These are phyloP conservation scores for Scarus forsteni DNA, from an alignment of 2,797 vertebrate species.

Conservation along the genomic window DNA sequence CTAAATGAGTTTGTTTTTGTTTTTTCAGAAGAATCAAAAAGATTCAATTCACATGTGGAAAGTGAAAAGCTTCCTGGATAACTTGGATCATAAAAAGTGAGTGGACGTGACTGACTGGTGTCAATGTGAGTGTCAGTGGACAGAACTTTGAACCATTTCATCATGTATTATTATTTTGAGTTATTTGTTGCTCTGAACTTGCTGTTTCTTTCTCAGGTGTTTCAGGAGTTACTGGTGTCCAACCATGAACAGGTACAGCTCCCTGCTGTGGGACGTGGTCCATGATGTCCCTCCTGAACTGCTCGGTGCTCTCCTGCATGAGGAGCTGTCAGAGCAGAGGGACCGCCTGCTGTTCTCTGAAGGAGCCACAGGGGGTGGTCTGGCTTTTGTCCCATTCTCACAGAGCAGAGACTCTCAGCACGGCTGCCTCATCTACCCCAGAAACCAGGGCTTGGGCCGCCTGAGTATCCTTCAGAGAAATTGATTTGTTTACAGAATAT, in stretches of 20 bases:
- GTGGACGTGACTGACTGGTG: conserved; percentile 9
- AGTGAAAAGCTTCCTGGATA: conserved; percentile 28
- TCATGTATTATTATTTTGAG: too few species aligned
- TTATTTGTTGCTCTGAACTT: too few species aligned
- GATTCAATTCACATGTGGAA: conserved; percentile 21
- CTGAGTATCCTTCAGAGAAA: conserved; percentile 86
- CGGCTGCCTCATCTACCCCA: conserved; percentile 82
- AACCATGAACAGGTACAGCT: neutral
- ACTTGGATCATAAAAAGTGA: conserved; percentile 61
- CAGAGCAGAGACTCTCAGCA: neutral
- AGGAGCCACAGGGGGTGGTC: conserved; percentile 81
- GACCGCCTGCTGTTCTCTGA: conserved; percentile 79
- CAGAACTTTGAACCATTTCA: neutral
- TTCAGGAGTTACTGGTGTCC: accelerated
- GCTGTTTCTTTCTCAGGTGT: conserved; percentile 44
- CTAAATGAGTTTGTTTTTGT: neutral
- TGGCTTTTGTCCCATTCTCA: conserved; percentile 74
- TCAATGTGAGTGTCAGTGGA: neutral
- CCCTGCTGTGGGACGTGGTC: conserved; percentile 71
- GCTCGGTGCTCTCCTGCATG: conserved; percentile 83
- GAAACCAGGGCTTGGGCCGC: conserved; percentile 67
- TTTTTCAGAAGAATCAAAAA: conserved; percentile 5
- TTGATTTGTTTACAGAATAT: too few species aligned
- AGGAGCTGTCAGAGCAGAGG: conserved; percentile 86
- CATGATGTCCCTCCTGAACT: conserved; percentile 67